Evolutionary conservation across 2,113 vertebrate species (phyloP).

Genomic region (Pelecanoides urinatrix): DNA sequence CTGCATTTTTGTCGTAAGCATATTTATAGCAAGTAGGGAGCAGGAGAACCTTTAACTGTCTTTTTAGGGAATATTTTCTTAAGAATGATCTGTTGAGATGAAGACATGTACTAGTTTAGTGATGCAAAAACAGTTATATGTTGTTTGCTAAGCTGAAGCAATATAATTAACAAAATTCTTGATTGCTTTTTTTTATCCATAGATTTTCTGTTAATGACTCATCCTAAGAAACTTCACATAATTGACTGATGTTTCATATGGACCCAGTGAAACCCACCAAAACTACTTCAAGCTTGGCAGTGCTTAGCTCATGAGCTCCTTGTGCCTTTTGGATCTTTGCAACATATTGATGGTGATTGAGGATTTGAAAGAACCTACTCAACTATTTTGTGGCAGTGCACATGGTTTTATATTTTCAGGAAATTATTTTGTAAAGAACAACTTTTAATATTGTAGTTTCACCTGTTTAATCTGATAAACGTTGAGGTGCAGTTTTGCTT

Average conservation of each 20-base stretch:
- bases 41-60: background rate
- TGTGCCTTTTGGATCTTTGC: conserved; percentile 83
- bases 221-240: conserved; percentile 68
- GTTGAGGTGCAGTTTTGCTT: conserved; percentile 71
- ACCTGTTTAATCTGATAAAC: conserved; percentile 71
- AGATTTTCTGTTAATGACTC: conserved; percentile 80
- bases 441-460: conserved; percentile 81
- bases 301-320: conserved; percentile 78
- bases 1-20: background rate
- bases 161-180: background rate
- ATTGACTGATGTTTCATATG: conserved; percentile 64
- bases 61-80: background rate
- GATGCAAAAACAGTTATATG: background rate
- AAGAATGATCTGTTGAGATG: background rate
- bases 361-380: conserved; percentile 73
- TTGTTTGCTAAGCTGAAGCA: background rate
- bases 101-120: background rate
- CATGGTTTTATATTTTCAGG: conserved; percentile 81
- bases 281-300: conserved; percentile 75
- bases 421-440: conserved; percentile 81
- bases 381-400: conserved; percentile 79
- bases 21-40: background rate
- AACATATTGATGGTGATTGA: conserved; percentile 63
- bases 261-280: conserved; percentile 74
- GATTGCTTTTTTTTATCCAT: background rate